A percentile compares a stretch with the other conserved stretches of the same genome.
phyloP scores from a whole-genome alignment of 2,797 vertebrate species.

The Delichon dasypus region DNA sequence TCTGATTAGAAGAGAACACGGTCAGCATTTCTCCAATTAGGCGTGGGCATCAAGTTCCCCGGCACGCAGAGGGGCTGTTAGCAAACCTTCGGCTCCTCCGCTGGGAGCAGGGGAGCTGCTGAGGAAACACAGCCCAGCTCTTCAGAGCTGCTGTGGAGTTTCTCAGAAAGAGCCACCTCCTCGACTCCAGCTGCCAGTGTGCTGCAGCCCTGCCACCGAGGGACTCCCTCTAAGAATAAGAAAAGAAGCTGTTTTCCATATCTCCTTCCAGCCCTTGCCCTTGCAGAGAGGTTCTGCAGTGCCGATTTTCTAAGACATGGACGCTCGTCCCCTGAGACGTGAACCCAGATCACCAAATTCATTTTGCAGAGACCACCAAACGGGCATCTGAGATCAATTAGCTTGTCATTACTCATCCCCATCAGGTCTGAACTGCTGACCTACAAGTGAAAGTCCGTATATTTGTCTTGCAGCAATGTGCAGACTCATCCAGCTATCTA shows the following conservation, averaged over 20 bases:
- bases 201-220: background rate
- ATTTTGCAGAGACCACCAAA: conserved; percentile 48
- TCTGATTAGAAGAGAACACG: conserved; percentile 39
- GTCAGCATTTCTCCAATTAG: conserved; percentile 36
- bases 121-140: background rate
- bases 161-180: background rate
- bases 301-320: background rate
- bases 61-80: background rate
- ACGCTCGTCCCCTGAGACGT: background rate
- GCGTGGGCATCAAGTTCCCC: background rate
- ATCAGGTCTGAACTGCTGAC: conserved; percentile 49
- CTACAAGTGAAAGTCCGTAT: conserved; percentile 5
- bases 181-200: background rate
- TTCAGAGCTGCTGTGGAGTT: background rate
- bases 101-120: background rate
- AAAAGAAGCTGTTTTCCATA: background rate
- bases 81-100: background rate
- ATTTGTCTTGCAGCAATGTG: conserved; percentile 3
- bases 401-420: conserved; percentile 52
- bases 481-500: background rate
- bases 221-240: background rate
- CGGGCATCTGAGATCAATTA: conserved; percentile 56
- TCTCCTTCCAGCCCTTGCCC: background rate
- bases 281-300: background rate
- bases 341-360: conserved; percentile 41